A percentile compares a stretch with the other conserved stretches of the same genome.
Conservation (phyloP, 2,888 invertebrate genomes). For the Drosophila koepferae region DNA sequence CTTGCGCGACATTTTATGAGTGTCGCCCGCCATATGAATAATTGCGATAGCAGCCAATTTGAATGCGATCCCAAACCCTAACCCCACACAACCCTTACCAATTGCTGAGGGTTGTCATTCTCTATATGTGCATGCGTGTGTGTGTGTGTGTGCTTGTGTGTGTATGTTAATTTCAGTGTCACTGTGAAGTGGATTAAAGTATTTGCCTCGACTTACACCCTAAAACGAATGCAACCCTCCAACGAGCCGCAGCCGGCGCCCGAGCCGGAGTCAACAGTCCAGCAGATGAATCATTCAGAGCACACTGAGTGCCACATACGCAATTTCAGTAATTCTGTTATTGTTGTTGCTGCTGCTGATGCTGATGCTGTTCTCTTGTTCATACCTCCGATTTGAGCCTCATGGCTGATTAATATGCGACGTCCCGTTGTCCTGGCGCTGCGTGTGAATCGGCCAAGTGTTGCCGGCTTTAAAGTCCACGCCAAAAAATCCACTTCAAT, state of each 20-base stretch:
- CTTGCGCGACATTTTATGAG: conserved; percentile 78
- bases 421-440: conserved; percentile 58
- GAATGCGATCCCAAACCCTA: conserved; percentile 54
- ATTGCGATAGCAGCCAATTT: conserved; percentile 82
- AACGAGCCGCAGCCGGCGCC: conserved; percentile 18
- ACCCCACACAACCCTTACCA: conserved; percentile 14
- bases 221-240: conserved; percentile 72
- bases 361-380: not conserved
- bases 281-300: conserved; percentile 51
- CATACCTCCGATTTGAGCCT: conserved; percentile 34
- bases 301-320: conserved; percentile 29
- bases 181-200: conserved; percentile 82
- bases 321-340: conserved; percentile 42
- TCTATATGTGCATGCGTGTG: conserved; percentile 12
- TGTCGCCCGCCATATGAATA: conserved; percentile 81
- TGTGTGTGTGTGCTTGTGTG: no score
- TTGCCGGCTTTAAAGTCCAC: conserved; percentile 39
- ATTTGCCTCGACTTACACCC: conserved; percentile 79
- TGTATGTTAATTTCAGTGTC: conserved; percentile 78
- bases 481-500: conserved; percentile 32
- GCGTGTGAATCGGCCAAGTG: conserved; percentile 77
- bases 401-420: conserved; percentile 71
- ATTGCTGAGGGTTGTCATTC: conserved; percentile 55
- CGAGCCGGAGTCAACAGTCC: conserved; percentile 42
- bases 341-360: not conserved